phyloP scores from a whole-genome alignment of 2,113 vertebrate genomes.

The Festucalex cinctus region DNA sequence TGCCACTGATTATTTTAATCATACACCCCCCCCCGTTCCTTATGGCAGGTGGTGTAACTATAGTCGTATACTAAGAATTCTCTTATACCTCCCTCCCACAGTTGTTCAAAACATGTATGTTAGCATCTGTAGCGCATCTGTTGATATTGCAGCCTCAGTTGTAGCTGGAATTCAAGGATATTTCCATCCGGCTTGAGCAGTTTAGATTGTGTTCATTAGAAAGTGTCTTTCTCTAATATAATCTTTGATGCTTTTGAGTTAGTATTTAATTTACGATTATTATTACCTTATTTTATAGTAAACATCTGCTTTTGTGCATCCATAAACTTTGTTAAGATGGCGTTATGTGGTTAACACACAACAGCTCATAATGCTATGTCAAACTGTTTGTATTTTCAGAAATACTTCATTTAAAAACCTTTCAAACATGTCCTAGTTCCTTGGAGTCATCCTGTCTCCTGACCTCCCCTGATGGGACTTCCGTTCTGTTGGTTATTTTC shows the following conservation, averaged over 20 bases:
- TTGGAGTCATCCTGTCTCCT: constrained; percentile 36
- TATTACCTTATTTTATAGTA: not conserved
- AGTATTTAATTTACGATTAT: not conserved
- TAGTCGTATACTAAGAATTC: too few relatives aligned
- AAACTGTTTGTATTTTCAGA: not conserved
- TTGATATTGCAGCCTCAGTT: too few relatives aligned
- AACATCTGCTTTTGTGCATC: not conserved
- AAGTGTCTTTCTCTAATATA: too few relatives aligned
- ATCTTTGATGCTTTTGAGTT: not conserved
- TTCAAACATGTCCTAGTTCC: constrained; percentile 24
- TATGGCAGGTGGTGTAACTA: too few relatives aligned
- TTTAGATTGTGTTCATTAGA: too few relatives aligned
- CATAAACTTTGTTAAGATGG: not conserved
- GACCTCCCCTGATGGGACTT: constrained; percentile 43
- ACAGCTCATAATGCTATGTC: not conserved
- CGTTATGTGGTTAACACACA: not conserved
- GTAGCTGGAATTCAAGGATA: too few relatives aligned
- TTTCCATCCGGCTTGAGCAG: too few relatives aligned
- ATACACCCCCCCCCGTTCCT: too few relatives aligned
- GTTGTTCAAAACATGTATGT: too few relatives aligned
- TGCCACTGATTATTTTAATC: too few relatives aligned
- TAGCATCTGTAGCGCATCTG: too few relatives aligned
- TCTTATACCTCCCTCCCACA: too few relatives aligned
- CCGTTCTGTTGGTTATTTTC: constrained; percentile 60
- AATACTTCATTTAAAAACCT: constrained; percentile 4